Conservation (phyloP, 2,113 vertebrate species). For the Sebastes fasciatus region DNA sequence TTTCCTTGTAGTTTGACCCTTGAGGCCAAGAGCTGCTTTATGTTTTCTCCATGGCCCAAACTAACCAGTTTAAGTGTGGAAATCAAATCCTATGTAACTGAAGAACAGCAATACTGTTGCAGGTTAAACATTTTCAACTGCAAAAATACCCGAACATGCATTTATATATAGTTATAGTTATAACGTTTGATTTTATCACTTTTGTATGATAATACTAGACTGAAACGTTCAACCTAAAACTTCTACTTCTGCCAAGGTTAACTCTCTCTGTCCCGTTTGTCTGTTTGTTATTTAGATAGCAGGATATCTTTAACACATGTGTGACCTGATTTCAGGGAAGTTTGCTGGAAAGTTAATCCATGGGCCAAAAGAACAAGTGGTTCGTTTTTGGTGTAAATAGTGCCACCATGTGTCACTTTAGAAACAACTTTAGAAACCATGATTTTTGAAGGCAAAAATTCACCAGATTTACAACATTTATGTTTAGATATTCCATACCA, state of each 20-base stretch:
- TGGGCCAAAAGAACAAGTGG: background rate
- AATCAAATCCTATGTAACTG: background rate
- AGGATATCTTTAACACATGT: no score
- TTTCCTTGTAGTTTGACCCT: constrained; percentile 8
- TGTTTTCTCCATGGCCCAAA: background rate
- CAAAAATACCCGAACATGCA: background rate
- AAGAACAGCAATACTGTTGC: background rate
- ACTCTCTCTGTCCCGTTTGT: background rate
- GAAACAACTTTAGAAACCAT: background rate
- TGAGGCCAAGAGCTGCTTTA: background rate
- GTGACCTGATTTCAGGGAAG: background rate
- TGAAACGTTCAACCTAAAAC: background rate
- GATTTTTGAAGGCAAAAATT: background rate
- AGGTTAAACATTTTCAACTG: background rate
- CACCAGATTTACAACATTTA: background rate
- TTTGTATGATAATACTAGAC: background rate
- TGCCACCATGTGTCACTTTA: background rate
- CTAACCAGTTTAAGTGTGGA: background rate
- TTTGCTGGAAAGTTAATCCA: background rate
- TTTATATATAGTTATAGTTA: background rate
- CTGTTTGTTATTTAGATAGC: background rate
- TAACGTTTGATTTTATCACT: background rate
- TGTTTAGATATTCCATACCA: background rate
- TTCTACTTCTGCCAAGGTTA: background rate
- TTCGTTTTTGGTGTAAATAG: constrained; percentile 8